phyloP scores from a whole-genome alignment of 2,888 invertebrate genomes.

The Caenorhabditis sp. region DNA sequence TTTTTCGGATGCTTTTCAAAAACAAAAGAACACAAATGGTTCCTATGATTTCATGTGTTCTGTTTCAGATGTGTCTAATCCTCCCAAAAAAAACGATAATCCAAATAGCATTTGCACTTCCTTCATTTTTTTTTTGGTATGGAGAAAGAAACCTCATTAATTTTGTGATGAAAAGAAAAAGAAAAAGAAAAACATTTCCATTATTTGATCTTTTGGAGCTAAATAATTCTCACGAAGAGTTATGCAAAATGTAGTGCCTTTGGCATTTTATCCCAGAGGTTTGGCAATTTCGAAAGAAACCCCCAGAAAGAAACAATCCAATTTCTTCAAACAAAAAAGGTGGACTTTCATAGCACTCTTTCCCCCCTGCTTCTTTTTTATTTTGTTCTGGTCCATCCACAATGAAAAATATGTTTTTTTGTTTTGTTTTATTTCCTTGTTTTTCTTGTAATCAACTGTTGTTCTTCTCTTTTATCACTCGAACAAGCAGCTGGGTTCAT shows the following conservation, averaged over 20 bases:
- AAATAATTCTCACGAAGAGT: not conserved
- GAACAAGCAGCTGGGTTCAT: not conserved
- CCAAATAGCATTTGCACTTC: not conserved
- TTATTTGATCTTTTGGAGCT: not conserved
- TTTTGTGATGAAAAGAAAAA: not conserved
- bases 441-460: constrained; percentile 1
- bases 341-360: not conserved
- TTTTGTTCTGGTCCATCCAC: not conserved
- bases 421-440: not conserved
- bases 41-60: not conserved
- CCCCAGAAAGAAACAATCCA: not conserved
- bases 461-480: not conserved
- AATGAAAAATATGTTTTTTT: no score
- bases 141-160: not conserved
- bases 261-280: no score
- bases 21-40: no score
- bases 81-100: not conserved
- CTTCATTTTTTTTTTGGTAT: not conserved
- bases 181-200: not conserved
- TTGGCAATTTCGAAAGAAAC: not conserved
- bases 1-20: no score
- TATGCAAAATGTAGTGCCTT: not conserved
- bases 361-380: not conserved
- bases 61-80: not conserved
- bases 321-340: not conserved